These are phyloP conservation scores for Leptodirus hochenwartii DNA, from an alignment of 2,888 invertebrate genomes.

Conservation along the genomic window DNA sequence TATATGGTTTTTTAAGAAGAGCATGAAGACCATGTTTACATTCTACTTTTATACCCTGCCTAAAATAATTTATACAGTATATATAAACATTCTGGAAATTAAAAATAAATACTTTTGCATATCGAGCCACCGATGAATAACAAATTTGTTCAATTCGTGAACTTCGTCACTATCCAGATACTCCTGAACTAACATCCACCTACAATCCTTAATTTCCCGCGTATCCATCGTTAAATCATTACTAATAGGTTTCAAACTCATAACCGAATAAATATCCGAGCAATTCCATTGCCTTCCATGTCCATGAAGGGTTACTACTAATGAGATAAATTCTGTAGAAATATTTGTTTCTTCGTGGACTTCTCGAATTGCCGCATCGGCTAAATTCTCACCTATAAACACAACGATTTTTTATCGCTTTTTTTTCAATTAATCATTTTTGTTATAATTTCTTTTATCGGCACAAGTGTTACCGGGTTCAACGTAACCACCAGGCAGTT, in stretches of 20 bases:
- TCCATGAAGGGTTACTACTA: constrained; percentile 61
- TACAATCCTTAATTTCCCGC: constrained; percentile 56
- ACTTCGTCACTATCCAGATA: constrained; percentile 53
- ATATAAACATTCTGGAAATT: too few relatives aligned
- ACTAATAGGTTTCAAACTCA: constrained; percentile 47
- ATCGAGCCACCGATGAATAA: constrained; percentile 47
- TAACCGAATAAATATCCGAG: constrained; percentile 74
- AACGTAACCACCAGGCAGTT: constrained; percentile 83
- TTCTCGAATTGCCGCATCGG: constrained; percentile 68
- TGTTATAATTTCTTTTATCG: too few relatives aligned
- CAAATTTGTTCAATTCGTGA: constrained; percentile 48
- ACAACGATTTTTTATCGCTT: too few relatives aligned
- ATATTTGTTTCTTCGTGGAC: constrained; percentile 84
- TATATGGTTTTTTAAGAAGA: constrained; percentile 29
- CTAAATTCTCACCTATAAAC: constrained; percentile 58
- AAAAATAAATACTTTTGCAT: constrained; percentile 32
- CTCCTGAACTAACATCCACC: constrained; percentile 69
- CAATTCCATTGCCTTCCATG: constrained; percentile 61
- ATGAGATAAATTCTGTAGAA: constrained; percentile 50
- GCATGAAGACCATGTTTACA: constrained; percentile 33
- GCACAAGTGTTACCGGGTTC: constrained; percentile 49
- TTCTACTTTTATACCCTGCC: constrained; percentile 35
- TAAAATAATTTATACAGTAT: too few relatives aligned
- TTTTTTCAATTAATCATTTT: too few relatives aligned
- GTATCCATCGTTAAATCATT: constrained; percentile 47